These are phyloP conservation scores for Leucopsar rothschildi DNA, from an alignment of 2,113 vertebrate genomes.

Conservation along the genomic window DNA sequence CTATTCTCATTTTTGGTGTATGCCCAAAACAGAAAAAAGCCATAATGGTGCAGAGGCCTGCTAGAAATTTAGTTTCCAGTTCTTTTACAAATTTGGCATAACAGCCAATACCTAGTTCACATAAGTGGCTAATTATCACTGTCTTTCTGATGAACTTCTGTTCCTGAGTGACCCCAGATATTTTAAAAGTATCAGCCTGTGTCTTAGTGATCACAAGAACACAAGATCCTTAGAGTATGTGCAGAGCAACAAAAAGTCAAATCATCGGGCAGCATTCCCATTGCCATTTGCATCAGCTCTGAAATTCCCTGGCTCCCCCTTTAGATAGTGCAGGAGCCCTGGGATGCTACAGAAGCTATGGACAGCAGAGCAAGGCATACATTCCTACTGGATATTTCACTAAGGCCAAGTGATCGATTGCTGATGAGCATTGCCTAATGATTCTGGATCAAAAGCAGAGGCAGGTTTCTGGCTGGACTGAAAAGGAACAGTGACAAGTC, in stretches of 20 bases:
- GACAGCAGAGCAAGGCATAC: not conserved
- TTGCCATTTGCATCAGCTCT: not conserved
- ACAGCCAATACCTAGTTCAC: not conserved
- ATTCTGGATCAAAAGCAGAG: not conserved
- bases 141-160: not conserved
- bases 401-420: not conserved
- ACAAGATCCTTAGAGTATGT: not conserved
- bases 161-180: not conserved
- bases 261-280: not conserved
- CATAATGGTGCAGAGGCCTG: not conserved
- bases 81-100: not conserved
- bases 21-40: not conserved
- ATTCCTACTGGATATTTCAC: not conserved
- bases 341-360: rapidly evolving
- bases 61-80: not conserved
- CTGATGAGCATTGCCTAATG: not conserved
- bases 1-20: not conserved
- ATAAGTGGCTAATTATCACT: not conserved
- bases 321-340: not conserved
- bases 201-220: not conserved
- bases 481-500: not conserved
- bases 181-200: not conserved
- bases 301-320: not conserved
- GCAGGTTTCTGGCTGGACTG: not conserved
- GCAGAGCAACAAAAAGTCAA: not conserved